Evolutionary conservation across 1,140 invertebrate genomes (phyloP).

Genomic region (Hypothenemus hampei): DNA sequence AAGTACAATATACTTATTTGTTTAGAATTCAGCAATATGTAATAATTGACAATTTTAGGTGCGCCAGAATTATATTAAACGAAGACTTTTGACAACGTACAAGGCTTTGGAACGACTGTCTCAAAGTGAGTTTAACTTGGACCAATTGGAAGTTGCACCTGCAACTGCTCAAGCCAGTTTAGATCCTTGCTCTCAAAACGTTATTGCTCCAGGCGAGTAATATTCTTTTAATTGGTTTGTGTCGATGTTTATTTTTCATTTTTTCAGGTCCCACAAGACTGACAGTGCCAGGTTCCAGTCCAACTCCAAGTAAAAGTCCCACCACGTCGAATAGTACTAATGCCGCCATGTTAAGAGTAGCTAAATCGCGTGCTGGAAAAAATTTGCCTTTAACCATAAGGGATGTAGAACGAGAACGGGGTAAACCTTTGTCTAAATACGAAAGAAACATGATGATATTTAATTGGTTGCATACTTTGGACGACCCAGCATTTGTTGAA

Average conservation of each 20-base stretch:
- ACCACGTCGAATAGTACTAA: conserved; percentile 39
- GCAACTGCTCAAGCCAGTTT: conserved; percentile 47
- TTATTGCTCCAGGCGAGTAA: conserved; percentile 35
- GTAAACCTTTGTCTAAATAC: conserved; percentile 79
- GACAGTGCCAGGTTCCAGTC: conserved; percentile 50
- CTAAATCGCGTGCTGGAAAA: conserved; percentile 49
- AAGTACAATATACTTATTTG: conserved; percentile 53
- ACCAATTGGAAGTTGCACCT: conserved; percentile 61
- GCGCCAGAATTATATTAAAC: conserved; percentile 67
- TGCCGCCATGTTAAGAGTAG: conserved; percentile 43
- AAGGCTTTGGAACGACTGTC: conserved; percentile 73
- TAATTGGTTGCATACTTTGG: conserved; percentile 83
- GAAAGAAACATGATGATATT: conserved; percentile 91
- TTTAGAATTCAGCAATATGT: too few species aligned
- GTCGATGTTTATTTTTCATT: not conserved
- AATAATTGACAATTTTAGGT: conserved; percentile 48
- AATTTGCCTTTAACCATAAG: conserved; percentile 64
- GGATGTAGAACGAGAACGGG: conserved; percentile 75
- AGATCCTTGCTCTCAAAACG: conserved; percentile 27
- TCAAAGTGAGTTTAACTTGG: conserved; percentile 76
- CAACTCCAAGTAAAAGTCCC: conserved; percentile 40
- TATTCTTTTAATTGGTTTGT: too few species aligned
- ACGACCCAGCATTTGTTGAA: conserved; percentile 58
- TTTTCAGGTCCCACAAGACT: conserved; percentile 48
- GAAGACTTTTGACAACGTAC: conserved; percentile 73